Percentiles rank a stretch among this genome's conserved stretches.
These are phyloP conservation scores for Bombus fervidus DNA, from an alignment of 1,140 invertebrate genomes.

Conservation along the genomic window DNA sequence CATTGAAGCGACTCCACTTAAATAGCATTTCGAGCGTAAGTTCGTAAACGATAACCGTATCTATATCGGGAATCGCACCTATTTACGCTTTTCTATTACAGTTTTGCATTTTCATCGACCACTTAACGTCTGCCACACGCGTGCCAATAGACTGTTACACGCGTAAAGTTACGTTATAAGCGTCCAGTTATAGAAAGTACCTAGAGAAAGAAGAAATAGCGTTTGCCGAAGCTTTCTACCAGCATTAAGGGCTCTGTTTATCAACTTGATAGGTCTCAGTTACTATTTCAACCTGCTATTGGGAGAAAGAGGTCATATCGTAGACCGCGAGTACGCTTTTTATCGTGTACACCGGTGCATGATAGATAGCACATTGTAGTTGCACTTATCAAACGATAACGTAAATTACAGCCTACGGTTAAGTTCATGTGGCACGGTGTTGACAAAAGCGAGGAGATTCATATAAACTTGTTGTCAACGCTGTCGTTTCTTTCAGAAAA, in stretches of 20 bases:
- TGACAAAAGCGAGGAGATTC: constrained; percentile 16
- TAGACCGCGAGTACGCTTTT: neutral
- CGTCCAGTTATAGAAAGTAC: neutral
- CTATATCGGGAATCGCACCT: neutral
- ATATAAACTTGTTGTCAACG: neutral
- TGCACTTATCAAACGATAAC: constrained; percentile 51
- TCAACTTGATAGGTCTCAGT: neutral
- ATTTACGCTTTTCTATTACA: neutral
- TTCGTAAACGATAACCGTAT: too few relatives aligned
- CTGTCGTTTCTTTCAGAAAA: neutral
- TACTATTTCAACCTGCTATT: neutral
- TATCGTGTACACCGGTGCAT: neutral
- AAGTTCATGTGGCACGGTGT: neutral
- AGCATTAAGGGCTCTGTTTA: neutral
- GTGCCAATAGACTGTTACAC: neutral
- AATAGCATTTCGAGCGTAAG: neutral
- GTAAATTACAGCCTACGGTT: neutral
- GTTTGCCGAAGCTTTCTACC: neutral
- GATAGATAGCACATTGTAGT: constrained; percentile 1
- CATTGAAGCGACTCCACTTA: neutral
- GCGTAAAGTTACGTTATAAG: neutral
- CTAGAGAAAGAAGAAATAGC: neutral
- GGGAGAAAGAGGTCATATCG: constrained; percentile 5
- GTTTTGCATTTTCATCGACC: neutral
- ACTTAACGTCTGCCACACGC: neutral